phyloP scores from a whole-genome alignment of 2,888 invertebrate genomes.

The Thera obeliscata region DNA sequence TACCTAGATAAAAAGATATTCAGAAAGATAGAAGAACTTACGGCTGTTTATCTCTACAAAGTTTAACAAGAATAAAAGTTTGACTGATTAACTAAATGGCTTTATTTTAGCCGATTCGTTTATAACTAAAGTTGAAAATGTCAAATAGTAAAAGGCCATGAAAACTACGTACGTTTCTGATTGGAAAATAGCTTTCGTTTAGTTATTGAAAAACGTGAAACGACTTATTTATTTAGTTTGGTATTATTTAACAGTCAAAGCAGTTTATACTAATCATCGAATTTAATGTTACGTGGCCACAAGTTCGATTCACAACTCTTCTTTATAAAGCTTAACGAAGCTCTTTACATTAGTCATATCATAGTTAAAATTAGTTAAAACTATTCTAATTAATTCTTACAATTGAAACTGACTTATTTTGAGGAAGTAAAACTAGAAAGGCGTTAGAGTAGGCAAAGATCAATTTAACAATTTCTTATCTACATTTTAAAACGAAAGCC shows the following conservation, averaged over 20 bases:
- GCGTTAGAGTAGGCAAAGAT: constrained; percentile 57
- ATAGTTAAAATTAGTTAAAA: constrained; percentile 55
- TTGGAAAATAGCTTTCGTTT: constrained; percentile 24
- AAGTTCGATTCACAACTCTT: constrained; percentile 84
- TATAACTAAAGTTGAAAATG: constrained; percentile 15
- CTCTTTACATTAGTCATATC: constrained; percentile 78
- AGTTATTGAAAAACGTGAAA: constrained; percentile 49
- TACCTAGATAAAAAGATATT: constrained; percentile 9
- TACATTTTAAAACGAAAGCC: constrained; percentile 55
- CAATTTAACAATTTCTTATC: constrained; percentile 53
- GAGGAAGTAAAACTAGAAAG: constrained; percentile 66
- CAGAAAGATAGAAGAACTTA: constrained; percentile 2
- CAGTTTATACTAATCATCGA: constrained; percentile 68
- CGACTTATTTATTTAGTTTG: constrained; percentile 59
- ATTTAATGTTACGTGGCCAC: constrained; percentile 79
- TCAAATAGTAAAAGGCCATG: constrained; percentile 27
- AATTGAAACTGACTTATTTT: constrained; percentile 62
- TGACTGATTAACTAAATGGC: background rate
- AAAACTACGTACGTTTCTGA: constrained; percentile 19
- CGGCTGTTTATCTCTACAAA: constrained; percentile 22
- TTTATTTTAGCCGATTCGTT: constrained; percentile 12
- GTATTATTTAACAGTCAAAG: constrained; percentile 67
- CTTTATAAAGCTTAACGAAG: constrained; percentile 83
- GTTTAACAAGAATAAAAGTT: constrained; percentile 19
- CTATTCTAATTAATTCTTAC: constrained; percentile 61